Base-by-base conservation (phyloP, 2,888 invertebrate genomes). In the Melitaea athalia region DNA sequence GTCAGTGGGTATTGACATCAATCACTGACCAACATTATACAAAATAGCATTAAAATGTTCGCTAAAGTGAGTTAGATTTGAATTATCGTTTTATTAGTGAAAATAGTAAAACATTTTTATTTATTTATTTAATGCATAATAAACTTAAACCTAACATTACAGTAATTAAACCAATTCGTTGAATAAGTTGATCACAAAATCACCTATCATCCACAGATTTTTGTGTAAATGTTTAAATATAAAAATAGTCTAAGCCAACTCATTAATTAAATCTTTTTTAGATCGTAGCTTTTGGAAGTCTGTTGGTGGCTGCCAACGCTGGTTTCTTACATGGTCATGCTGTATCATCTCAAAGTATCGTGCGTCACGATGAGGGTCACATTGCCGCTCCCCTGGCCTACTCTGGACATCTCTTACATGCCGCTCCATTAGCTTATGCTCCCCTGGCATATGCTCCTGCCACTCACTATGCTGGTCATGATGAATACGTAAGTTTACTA, bases 11-110 rank as follows among this genome's bases (percentile, higher is more conserved):
- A 78, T 79, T 83, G 81, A 83, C 81, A 88, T 82, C 81, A 88
- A 86, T 87, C 86, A 81, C 80, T 79, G 79, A 77, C 79, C 75
- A 78, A 78, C 59, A 59, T 81, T 80, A 79, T 81, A 78, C 78
- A 78, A 81, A 79, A 76, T 79, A 77, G 82, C 80, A 82, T 74
- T 80, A 85, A 82, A 77, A 88, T 88, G 87, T 85, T 87, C 80
- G 85, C 84, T 80, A 86, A 86, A 86, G 87, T 88, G 70, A 84
- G 87, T 67, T 38, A 11, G 5, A 52, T 8, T 11, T 38, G 15
- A 50, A 43, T 7, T 49, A n/a, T 5, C 6, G 14, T 47, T 5
- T 47, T 49, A n/a, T 49, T n/a, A 49, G 47, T 49, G n/a, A 49
- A 49, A 49, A n/a, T n/a, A n/a, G 5, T n/a, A 49, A 5, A n/a